phyloP scores from a whole-genome alignment of 2,113 vertebrate genomes.

The Chloropsis cyanopogon region DNA sequence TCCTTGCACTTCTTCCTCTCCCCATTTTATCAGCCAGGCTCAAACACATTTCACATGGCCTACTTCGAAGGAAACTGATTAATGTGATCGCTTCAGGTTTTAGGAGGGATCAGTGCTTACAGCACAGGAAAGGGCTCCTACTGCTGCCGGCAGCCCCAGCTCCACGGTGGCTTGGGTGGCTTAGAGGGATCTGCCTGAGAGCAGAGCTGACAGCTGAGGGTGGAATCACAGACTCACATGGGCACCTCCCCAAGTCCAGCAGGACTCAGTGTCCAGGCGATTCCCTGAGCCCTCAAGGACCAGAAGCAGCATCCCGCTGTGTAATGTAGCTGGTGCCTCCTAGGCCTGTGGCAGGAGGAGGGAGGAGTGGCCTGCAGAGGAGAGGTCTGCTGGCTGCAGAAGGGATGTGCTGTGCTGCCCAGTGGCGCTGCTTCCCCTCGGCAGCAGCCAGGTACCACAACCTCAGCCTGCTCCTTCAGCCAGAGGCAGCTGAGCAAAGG shows the following conservation, averaged over 20 bases:
- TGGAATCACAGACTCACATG: background rate
- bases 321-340: background rate
- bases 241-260: background rate
- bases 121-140: background rate
- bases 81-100: conserved; percentile 49
- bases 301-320: background rate
- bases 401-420: background rate
- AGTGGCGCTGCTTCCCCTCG: accelerated
- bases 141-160: background rate
- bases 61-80: conserved; percentile 59
- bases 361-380: background rate
- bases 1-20: conserved; percentile 59
- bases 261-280: background rate
- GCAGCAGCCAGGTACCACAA: accelerated
- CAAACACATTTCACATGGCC: conserved; percentile 51
- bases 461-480: background rate
- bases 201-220: conserved; percentile 15
- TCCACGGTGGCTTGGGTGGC: background rate
- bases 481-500: background rate
- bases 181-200: background rate
- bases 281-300: background rate
- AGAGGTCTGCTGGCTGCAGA: background rate
- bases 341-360: background rate
- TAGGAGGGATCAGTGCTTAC: conserved; percentile 41
- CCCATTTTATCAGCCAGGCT: conserved; percentile 50